Evolutionary conservation across 2,113 vertebrate species (phyloP), one percentile per base, ranked within the genome.

Genomic region (Aegotheles bennettii): DNA sequence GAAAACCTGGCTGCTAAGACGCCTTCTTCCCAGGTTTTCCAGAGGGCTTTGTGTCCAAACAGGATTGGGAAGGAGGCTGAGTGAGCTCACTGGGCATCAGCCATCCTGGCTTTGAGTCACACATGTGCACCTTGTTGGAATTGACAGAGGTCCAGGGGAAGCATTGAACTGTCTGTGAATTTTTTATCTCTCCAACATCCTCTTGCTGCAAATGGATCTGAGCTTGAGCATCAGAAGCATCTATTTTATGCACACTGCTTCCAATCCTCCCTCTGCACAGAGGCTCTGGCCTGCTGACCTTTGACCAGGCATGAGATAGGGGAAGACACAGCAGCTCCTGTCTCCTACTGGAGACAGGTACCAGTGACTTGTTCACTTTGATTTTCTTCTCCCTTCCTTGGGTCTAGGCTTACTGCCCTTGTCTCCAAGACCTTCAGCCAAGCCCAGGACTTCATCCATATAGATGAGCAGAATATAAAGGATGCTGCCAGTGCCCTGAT

Each of bases 391-490:
- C 43, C 17, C 15, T 78, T 89, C n/a, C 13, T 68, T 21, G 35
- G 13, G 31, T 81, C 36, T 84, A 98, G 97, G 97, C 95, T 98
- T 64, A 98, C 98, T 2, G 97, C 98, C 25, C 97, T 98, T 89
- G 97, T 98, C 10, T 89, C 98, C 71, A 98, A 98, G 96, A 96
- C 95, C 28, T 98, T 98, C 61, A 96, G 96, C 80, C 97, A 97
- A 93, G 96, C 98, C 87, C 93, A 3, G 75, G 5, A 71, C 28
- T 94, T 97, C 54, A 97, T 98, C 89, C 96, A 96, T 85, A 96
- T 98, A 25, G 96, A 98, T 43, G 92, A 98, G 81, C 36, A 64
- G 57, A 93, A 97, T 38, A 96, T 98, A 67, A 96, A 79, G 20
- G 78, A 97, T 74, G 96, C 98, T 95, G 84, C 74, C 48, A 94